Evolutionary conservation across 2,888 invertebrate species (phyloP).

Genomic region (Globia sparganii): DNA sequence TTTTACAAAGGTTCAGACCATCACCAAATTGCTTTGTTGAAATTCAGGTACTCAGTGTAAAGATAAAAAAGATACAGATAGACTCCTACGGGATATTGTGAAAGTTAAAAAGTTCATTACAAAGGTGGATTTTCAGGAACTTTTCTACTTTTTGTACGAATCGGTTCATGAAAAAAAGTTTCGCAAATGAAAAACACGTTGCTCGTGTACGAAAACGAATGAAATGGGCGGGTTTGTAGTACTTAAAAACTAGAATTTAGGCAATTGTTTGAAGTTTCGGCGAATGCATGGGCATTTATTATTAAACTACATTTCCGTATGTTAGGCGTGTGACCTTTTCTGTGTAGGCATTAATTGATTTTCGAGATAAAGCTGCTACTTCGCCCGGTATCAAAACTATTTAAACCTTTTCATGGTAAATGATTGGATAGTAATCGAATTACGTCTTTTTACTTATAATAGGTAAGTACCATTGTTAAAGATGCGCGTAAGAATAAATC

Average conservation of each 20-base stretch:
- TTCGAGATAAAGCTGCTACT: not conserved
- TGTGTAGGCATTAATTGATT: not conserved
- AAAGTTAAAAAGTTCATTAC: conserved; percentile 66
- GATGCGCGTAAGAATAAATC: not conserved
- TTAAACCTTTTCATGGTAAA: not conserved
- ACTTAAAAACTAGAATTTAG: conserved; percentile 8
- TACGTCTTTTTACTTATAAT: not conserved
- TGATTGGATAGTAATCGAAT: not conserved
- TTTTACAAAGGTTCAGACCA: conserved; percentile 11
- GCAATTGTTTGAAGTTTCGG: not conserved
- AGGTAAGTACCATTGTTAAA: not conserved
- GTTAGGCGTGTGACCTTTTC: not conserved
- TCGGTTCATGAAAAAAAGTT: conserved; percentile 55
- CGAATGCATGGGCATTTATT: not conserved
- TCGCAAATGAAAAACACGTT: conserved; percentile 37
- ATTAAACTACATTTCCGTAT: not conserved
- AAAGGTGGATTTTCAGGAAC: conserved; percentile 48
- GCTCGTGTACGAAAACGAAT: conserved; percentile 18
- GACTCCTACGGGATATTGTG: conserved; percentile 49
- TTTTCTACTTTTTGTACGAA: conserved; percentile 54
- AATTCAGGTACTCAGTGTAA: conserved; percentile 25
- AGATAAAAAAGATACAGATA: conserved; percentile 41
- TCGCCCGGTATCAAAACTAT: not conserved
- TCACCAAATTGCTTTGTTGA: conserved; percentile 24
- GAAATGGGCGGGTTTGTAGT: not conserved